Base-by-base conservation (phyloP, 2,797 vertebrate genomes). In the Rhinoraja longicauda region DNA sequence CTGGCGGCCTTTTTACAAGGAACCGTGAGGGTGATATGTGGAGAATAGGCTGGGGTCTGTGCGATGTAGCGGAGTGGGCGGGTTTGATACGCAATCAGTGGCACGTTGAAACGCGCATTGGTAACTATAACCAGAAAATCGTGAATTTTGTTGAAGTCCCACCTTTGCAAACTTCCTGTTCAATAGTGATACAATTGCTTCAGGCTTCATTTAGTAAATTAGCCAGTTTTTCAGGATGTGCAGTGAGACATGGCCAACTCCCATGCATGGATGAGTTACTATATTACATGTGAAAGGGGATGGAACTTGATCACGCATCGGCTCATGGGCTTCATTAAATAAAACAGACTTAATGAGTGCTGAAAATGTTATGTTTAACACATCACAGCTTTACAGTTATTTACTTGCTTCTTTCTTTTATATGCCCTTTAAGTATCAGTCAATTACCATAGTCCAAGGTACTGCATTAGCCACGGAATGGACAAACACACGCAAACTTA, bases 211-310 rank as follows among this genome's bases (percentile, higher is more conserved):
- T 86, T 32, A 88, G 84, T 67, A 32, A 67, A 67, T 67, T 62
- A 19, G n/a, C 59, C 67, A 62, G 59, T 88, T 88, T 88, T 88
- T 88, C 84, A 36, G n/a, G 84, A 32, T 64, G n/a, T 88, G n/a
- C 59, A 9, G 17, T 32, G 36, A 45, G 2, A 88, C n/a, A 88
- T 67, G 64, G 62, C 84, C 32, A n/a, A 88, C 84, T 64, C 84
- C 62, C 36, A 88, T 19, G 17, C 84, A 86, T 17, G 64, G 84
- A 19, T 36, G 59, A 88, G 62, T 59, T 64, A 67, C n/a, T 21
- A 88, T 15, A 88, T 15, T n/a, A 88, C 84, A 86, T 26, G 24
- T 57, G 57, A 86, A 86, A 86, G 82, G 59, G 26, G 82, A 57
- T n/a, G 10, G 53, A 32, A 82, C 4, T 62, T 32, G 82, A n/a